These are phyloP conservation scores for Dreissena rostriformis DNA, from an alignment of 1,140 invertebrate species.

Conservation along the genomic window DNA sequence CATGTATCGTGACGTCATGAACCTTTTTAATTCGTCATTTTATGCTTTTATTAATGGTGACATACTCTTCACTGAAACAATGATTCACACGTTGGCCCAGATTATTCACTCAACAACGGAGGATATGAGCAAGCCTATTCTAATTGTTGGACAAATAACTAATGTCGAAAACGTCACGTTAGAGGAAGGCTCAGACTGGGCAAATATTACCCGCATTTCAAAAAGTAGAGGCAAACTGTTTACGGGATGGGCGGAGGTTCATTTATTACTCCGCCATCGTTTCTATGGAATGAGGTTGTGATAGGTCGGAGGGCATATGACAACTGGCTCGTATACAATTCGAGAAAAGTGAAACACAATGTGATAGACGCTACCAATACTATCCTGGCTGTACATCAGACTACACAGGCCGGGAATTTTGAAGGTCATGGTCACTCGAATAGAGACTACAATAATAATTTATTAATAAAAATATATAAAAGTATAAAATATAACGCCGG, in stretches of 20 bases:
- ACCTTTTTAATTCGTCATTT: constrained; percentile 56
- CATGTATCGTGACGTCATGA: constrained; percentile 63
- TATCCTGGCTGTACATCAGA: constrained; percentile 68
- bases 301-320: constrained; percentile 69
- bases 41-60: constrained; percentile 66
- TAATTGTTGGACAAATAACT: constrained; percentile 59
- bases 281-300: constrained; percentile 68
- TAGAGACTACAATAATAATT: constrained; percentile 61
- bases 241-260: constrained; percentile 65
- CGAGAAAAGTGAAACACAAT: constrained; percentile 51
- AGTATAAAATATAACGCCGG: too few relatives aligned
- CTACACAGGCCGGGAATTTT: constrained; percentile 65
- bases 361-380: constrained; percentile 68
- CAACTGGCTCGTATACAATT: constrained; percentile 68
- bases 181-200: constrained; percentile 54
- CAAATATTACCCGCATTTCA: constrained; percentile 43
- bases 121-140: constrained; percentile 37
- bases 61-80: constrained; percentile 60
- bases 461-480: too few relatives aligned
- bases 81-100: constrained; percentile 53
- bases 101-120: constrained; percentile 27
- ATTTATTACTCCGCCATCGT: constrained; percentile 62
- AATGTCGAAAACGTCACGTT: constrained; percentile 64
- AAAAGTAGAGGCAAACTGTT: constrained; percentile 59
- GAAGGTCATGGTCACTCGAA: constrained; percentile 60